phyloP scores from a whole-genome alignment of 2,888 invertebrate genomes.

The Idaea aversata region DNA sequence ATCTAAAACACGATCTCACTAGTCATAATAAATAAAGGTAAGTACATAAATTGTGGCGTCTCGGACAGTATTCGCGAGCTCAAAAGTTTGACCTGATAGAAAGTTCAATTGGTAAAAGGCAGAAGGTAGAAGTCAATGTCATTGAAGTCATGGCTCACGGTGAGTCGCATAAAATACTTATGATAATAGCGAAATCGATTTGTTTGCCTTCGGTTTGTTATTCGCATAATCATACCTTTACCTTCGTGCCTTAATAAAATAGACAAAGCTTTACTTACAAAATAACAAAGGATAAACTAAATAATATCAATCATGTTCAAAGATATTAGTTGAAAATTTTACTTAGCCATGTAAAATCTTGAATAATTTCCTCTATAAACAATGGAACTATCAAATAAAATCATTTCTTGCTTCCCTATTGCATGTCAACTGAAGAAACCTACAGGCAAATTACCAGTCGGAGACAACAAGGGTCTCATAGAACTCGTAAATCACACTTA shows the following conservation, averaged over 20 bases:
- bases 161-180: not conserved
- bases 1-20: too few relatives aligned
- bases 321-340: too few relatives aligned
- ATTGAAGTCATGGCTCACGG: not conserved
- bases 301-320: too few relatives aligned
- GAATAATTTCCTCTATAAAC: too few relatives aligned
- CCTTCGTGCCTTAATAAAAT: too few relatives aligned
- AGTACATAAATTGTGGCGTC: too few relatives aligned
- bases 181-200: conserved; percentile 19
- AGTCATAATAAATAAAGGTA: too few relatives aligned
- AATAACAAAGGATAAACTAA: too few relatives aligned
- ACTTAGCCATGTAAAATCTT: too few relatives aligned
- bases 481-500: conserved; percentile 74
- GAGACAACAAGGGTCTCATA: conserved; percentile 56
- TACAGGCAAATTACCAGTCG: conserved; percentile 54
- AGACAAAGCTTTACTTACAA: too few relatives aligned
- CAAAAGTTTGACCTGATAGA: not conserved
- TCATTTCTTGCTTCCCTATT: not conserved
- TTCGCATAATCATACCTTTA: not conserved
- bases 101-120: not conserved
- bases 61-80: too few relatives aligned
- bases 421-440: not conserved
- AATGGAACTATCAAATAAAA: not conserved
- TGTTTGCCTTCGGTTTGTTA: conserved; percentile 11
- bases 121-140: not conserved